Percentiles rank a stretch among this genome's conserved stretches.
Conservation (phyloP, 35 echinoderm and acorn worm species). For the Acanthaster planci region DNA sequence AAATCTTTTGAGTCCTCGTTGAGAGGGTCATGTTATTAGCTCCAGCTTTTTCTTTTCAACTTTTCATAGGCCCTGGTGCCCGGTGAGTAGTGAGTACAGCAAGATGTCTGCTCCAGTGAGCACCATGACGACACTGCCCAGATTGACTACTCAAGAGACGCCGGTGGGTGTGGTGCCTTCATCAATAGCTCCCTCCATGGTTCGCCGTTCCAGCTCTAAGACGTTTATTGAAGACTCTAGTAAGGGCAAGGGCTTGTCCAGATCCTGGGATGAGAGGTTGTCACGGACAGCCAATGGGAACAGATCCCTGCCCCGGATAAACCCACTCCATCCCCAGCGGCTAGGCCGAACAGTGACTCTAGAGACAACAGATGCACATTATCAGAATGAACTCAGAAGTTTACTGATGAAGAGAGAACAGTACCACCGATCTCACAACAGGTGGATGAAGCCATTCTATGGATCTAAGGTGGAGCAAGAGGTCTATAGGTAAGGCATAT, state of each 20-base stretch:
- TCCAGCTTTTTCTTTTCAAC: neutral
- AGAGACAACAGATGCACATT: conserved; percentile 65
- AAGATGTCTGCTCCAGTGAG: neutral
- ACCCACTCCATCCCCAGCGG: conserved; percentile 61
- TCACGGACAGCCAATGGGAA: neutral
- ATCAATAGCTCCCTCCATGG: neutral
- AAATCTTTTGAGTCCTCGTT: no score
- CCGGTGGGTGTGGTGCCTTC: conserved; percentile 22
- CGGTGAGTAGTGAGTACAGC: neutral
- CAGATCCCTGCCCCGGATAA: conserved; percentile 35
- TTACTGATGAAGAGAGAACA: conserved; percentile 59
- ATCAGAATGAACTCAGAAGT: conserved; percentile 55
- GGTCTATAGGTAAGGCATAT: conserved; percentile 50
- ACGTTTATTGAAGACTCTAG: conserved; percentile 19
- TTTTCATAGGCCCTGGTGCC: neutral
- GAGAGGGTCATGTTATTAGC: no score
- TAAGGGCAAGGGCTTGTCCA: conserved; percentile 38
- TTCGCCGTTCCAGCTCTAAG: conserved; percentile 22
- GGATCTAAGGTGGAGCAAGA: conserved; percentile 67
- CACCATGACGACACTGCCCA: conserved; percentile 56
- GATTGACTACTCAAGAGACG: conserved; percentile 52
- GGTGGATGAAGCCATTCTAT: conserved; percentile 75
- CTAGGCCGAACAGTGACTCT: conserved; percentile 36
- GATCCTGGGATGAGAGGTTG: conserved; percentile 53
- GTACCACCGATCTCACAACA: conserved; percentile 58